Evolutionary conservation across 1,140 invertebrate genomes (phyloP).

Genomic region (Thaumatotibia leucotreta): DNA sequence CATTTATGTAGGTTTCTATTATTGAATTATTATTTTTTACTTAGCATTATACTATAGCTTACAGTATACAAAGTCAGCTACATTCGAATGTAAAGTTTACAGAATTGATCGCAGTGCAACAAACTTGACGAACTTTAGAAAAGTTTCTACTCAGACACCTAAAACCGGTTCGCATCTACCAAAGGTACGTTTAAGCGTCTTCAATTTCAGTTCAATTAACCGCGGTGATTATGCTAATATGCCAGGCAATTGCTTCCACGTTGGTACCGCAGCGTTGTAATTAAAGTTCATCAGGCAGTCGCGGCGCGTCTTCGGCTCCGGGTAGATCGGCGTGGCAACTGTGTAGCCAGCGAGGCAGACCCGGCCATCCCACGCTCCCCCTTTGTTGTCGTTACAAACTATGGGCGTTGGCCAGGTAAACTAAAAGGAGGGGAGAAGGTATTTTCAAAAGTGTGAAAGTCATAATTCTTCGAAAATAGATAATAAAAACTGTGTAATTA

Average conservation of each 20-base stretch:
- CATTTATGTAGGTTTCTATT: no score
- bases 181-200: not conserved
- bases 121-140: not conserved
- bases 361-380: constrained; percentile 16
- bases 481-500: no score
- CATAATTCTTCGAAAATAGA: no score
- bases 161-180: not conserved
- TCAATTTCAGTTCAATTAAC: constrained; percentile 37
- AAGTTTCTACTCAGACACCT: not conserved
- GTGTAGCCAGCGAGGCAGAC: constrained; percentile 19
- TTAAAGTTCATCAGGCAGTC: constrained; percentile 45
- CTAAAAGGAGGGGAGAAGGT: no score
- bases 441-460: no score
- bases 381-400: constrained; percentile 1
- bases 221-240: constrained; percentile 46
- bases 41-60: no score
- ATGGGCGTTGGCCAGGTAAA: not conserved
- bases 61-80: no score
- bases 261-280: constrained; percentile 33
- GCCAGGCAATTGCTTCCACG: constrained; percentile 40
- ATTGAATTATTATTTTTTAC: no score
- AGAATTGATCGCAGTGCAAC: no score
- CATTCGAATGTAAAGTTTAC: no score
- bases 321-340: constrained; percentile 21
- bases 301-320: constrained; percentile 26